Conservation (phyloP, 2,113 vertebrate species). For the Cyprichromis sp. region DNA sequence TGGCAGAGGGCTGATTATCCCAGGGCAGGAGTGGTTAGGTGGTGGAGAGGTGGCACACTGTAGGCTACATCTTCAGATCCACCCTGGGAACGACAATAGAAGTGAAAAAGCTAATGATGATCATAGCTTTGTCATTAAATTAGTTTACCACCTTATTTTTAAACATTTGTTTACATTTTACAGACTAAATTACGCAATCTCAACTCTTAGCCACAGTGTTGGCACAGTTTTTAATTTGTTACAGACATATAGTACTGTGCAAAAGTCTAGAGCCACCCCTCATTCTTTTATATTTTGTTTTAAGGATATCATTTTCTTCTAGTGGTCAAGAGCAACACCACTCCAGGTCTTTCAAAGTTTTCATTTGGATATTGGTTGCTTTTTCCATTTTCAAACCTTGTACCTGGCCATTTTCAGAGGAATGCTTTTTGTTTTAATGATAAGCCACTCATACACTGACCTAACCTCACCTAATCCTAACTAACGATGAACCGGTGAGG, state of each 20-base stretch:
- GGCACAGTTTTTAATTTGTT: background rate
- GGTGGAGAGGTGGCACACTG: background rate
- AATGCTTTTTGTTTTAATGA: background rate
- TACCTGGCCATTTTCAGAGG: background rate
- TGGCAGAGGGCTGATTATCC: background rate
- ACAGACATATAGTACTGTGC: background rate
- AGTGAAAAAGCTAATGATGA: background rate
- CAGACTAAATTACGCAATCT: background rate
- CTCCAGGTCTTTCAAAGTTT: background rate
- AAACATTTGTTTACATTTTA: background rate
- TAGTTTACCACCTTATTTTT: background rate
- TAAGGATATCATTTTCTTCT: background rate
- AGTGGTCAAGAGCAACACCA: background rate
- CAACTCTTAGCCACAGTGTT: background rate
- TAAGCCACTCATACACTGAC: background rate
- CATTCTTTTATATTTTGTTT: background rate
- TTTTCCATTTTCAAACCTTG: background rate
- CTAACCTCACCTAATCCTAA: background rate
- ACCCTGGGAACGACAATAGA: background rate
- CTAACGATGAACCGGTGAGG: background rate
- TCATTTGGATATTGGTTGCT: background rate
- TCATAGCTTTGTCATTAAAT: background rate
- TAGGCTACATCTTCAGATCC: constrained; percentile 51
- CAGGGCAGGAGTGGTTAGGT: background rate
- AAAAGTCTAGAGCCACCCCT: background rate